phyloP scores from a whole-genome alignment of 2,797 vertebrate species.

The Xenops minutus region DNA sequence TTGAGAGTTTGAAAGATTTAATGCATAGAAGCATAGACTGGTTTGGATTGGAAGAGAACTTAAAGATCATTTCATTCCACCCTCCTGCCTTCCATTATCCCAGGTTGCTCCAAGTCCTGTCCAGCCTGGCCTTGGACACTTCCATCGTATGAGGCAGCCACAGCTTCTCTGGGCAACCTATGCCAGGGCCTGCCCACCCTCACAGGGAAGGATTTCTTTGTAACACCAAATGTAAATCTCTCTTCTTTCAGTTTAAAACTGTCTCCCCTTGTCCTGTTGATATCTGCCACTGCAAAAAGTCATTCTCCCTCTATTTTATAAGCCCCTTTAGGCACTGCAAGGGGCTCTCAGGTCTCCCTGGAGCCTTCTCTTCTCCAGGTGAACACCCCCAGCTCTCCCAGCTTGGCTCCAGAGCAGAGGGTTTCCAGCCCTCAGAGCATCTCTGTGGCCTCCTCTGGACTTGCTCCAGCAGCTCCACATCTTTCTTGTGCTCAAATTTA shows the following conservation, averaged over 20 bases:
- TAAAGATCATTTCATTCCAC: neutral
- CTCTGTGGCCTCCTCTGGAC: neutral
- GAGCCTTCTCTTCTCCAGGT: neutral
- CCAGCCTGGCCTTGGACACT: neutral
- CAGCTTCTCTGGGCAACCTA: neutral
- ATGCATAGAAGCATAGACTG: neutral
- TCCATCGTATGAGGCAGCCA: neutral
- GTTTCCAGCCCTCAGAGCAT: neutral
- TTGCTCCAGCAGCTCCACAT: neutral
- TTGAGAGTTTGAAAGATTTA: neutral
- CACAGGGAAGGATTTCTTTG: neutral
- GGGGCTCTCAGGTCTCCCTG: neutral
- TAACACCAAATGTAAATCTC: neutral
- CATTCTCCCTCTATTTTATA: neutral
- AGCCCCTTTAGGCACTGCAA: neutral
- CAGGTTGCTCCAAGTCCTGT: fast-evolving
- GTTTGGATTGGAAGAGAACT: neutral
- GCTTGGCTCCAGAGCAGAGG: neutral
- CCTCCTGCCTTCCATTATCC: neutral
- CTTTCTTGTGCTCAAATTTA: neutral
- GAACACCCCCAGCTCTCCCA: neutral
- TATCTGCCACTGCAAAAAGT: neutral
- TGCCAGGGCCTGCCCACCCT: neutral
- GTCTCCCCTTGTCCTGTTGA: fast-evolving
- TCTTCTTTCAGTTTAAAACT: neutral